These are phyloP conservation scores for Chloroclystis v-ata DNA, from an alignment of 2,888 invertebrate species.

Conservation along the genomic window DNA sequence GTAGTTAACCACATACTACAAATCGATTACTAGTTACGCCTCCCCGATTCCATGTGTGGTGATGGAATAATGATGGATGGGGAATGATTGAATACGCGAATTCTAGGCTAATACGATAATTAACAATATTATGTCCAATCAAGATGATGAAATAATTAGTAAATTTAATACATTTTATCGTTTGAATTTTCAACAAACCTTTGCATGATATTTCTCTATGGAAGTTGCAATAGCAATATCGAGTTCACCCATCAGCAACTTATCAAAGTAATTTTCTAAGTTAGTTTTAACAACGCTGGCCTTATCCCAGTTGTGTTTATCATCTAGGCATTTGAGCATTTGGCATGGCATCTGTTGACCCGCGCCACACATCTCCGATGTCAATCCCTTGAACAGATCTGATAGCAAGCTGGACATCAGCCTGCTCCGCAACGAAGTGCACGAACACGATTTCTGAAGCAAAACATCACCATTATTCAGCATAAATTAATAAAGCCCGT, in stretches of 20 bases:
- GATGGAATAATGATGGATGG: too few species aligned
- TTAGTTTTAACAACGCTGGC: conserved; percentile 50
- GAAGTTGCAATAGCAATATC: conserved; percentile 66
- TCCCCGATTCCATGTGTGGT: too few species aligned
- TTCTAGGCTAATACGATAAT: too few species aligned
- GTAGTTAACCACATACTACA: too few species aligned
- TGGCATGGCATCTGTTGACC: conserved; percentile 60
- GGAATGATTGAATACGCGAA: too few species aligned
- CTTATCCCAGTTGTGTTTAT: conserved; percentile 64
- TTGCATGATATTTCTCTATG: conserved; percentile 66
- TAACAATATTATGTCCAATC: too few species aligned
- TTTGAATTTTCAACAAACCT: conserved; percentile 45
- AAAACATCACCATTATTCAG: conserved; percentile 11
- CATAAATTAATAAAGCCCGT: background rate
- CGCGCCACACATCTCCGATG: conserved; percentile 46
- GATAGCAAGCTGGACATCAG: conserved; percentile 53
- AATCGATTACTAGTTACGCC: too few species aligned
- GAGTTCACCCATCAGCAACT: conserved; percentile 56
- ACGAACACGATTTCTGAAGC: conserved; percentile 61
- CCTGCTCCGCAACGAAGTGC: conserved; percentile 54
- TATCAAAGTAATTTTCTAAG: conserved; percentile 52
- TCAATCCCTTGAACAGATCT: conserved; percentile 60
- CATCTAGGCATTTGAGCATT: conserved; percentile 64
- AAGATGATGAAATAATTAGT: too few species aligned
- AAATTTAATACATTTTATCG: too few species aligned